Evolutionary conservation across 2,888 invertebrate species (phyloP), one percentile per base, ranked within the genome.

Genomic region (Hirtodrosophila histrioides): DNA sequence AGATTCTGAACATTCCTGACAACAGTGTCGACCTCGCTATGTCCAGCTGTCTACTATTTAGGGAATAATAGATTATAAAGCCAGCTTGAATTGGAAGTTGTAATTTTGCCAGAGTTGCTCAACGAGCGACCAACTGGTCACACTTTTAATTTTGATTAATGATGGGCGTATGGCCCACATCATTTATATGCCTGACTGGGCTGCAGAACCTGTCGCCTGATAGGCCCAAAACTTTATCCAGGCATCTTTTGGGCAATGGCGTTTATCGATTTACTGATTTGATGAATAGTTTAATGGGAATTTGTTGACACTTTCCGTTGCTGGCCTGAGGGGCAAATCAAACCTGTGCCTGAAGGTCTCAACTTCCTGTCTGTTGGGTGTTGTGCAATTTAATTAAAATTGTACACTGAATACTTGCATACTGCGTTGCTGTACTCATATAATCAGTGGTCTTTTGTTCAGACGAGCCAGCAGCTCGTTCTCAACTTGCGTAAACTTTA

Each of bases 101-200:
- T 27, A n/a, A n/a, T 51, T 33, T n/a, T 17, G 2, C n/a, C 17
- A 4, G 3, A 23, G 24, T 5, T 5, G 5, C 4, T 37, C 36
- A 4, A 24, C 12, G 43, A n/a, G 41, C 9, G 35, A 49, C 64
- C 68, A 54, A 68, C 67, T 69, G 71, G 77, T 70, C 72, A 80
- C 64, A 76, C 64, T 84, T 84, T 77, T 86, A 82, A 80, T 84
- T 82, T 82, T 82, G 82, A 82, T 82, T 80, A 82, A 82, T 82
- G 82, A 62, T 62, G 56, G 55, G 53, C 64, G 50, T 46, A 39
- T 48, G 54, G 65, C 72, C 78, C 72, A 51, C 86, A 86, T 82
- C 84, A 82, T 86, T 82, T 82, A 82, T 82, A 80, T 86, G 81
- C 68, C 61, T 61, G 66, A 76, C 60, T 72, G 69, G 61, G 51